phyloP scores from a whole-genome alignment of 2,797 vertebrate species.

The Macropus fuliginosus region DNA sequence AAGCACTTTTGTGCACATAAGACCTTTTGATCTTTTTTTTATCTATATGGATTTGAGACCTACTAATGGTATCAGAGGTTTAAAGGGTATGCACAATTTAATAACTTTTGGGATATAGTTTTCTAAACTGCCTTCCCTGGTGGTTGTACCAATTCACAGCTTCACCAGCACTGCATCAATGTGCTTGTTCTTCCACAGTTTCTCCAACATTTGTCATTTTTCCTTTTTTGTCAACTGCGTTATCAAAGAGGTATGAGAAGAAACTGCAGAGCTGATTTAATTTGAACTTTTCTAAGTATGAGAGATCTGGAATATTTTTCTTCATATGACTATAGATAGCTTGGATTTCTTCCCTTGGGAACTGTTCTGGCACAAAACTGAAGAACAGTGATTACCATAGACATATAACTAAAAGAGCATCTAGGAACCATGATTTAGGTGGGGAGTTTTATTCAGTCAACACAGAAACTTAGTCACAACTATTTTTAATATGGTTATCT shows the following conservation, averaged over 20 bases:
- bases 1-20: not conserved
- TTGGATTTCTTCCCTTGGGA: not conserved
- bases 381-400: not conserved
- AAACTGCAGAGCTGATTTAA: not conserved
- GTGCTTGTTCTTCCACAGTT: not conserved
- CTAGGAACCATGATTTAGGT: not conserved
- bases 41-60: not conserved
- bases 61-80: not conserved
- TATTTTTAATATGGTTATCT: not conserved
- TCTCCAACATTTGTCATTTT: not conserved
- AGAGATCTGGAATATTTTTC: not conserved
- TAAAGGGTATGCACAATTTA: not conserved
- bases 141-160: not conserved
- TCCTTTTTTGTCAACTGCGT: not conserved
- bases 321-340: not conserved
- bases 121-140: not conserved
- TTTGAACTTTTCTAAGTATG: not conserved
- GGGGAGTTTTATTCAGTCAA: not conserved
- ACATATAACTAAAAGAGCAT: not conserved
- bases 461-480: not conserved
- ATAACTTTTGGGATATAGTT: not conserved
- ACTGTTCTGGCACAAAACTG: constrained; percentile 16
- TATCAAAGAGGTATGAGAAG: not conserved
- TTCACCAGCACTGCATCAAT: not conserved
- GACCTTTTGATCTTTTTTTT: not conserved